Evolutionary conservation across 2,797 vertebrate species (phyloP), one percentile per base, ranked within the genome.

Genomic region (Schizopygopsis pylzovi): DNA sequence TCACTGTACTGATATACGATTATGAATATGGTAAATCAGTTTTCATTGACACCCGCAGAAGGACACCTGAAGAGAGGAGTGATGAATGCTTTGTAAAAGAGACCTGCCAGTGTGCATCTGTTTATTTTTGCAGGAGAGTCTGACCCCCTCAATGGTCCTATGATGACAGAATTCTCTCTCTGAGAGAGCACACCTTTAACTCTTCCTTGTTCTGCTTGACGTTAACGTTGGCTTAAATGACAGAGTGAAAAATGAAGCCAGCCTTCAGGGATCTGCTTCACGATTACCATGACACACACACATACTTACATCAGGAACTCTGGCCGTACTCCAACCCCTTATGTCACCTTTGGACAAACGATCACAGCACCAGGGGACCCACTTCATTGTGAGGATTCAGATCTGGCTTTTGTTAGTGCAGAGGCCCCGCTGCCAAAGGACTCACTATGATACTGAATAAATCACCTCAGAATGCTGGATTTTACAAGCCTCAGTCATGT

Each of bases 341-440:
- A 88, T 89, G 85, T 85, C 81, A 83, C 81, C 77, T 84, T 85
- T 89, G 88, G 76, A 88, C 79, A 87, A 89, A 91, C 82, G 86
- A 86, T 87, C 75, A 86, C 84, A 86, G 89, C 90, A 88, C 87
- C 79, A 84, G 78, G 86, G 65, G 28, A 43, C 84, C 77, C 75
- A 47, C 85, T 85, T 68, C 83, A 80, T 85, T 82, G 77, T 45
- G 65, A 79, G 33, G 49, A 52, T 75, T 82, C 37, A 85, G 88
- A 87, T 85, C 88, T 89, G 85, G 85, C 49, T 79, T 89, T 63
- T 82, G 88, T 89, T 85, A 89, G 71, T 5, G 59, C 52, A 70
- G 80, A 63, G 63, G 61, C 78, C 56, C 73, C 20, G 2, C 61
- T 82, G 85, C 82, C 79, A 82, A 78, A 65, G 68, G 43, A 73